These are phyloP conservation scores for Ochotona curzoniae DNA, from an alignment of 2,113 vertebrate species.

Conservation along the genomic window DNA sequence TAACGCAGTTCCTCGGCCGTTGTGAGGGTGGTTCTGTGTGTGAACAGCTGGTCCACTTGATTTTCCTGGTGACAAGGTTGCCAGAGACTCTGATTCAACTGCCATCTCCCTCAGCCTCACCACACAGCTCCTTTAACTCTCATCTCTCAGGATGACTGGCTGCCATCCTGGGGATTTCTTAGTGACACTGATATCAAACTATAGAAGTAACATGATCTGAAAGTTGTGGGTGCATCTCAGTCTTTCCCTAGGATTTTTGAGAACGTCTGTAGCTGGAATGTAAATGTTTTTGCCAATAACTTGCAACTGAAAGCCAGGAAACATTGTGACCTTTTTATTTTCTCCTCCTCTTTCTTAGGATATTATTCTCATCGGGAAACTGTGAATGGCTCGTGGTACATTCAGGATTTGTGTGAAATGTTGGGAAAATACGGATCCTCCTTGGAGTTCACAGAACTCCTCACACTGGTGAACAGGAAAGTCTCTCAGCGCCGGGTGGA, in stretches of 20 bases:
- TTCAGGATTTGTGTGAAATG: conserved; percentile 90
- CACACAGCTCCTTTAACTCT: background rate
- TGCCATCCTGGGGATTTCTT: background rate
- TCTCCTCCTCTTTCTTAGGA: conserved; percentile 80
- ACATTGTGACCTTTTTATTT: background rate
- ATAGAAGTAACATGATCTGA: background rate
- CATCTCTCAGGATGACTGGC: background rate
- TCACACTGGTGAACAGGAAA: conserved; percentile 95
- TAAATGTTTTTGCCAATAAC: background rate
- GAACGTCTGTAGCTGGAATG: background rate
- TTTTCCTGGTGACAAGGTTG: too few relatives aligned
- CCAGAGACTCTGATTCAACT: too few relatives aligned
- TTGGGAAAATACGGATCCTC: conserved; percentile 84
- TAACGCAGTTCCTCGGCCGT: too few relatives aligned
- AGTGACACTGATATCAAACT: background rate
- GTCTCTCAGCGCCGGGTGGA: conserved; percentile 92
- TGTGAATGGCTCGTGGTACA: conserved; percentile 95
- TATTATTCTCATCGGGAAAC: conserved; percentile 96
- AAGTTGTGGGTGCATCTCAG: background rate
- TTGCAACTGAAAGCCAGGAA: background rate
- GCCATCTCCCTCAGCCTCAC: too few relatives aligned
- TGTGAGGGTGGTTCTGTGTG: too few relatives aligned
- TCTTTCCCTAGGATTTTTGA: background rate
- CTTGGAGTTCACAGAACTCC: conserved; percentile 95
- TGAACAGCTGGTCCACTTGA: too few relatives aligned